Evolutionary conservation across 2,797 vertebrate genomes (phyloP), one percentile per base, ranked within the genome.

Genomic region (Mastacembelus armatus): DNA sequence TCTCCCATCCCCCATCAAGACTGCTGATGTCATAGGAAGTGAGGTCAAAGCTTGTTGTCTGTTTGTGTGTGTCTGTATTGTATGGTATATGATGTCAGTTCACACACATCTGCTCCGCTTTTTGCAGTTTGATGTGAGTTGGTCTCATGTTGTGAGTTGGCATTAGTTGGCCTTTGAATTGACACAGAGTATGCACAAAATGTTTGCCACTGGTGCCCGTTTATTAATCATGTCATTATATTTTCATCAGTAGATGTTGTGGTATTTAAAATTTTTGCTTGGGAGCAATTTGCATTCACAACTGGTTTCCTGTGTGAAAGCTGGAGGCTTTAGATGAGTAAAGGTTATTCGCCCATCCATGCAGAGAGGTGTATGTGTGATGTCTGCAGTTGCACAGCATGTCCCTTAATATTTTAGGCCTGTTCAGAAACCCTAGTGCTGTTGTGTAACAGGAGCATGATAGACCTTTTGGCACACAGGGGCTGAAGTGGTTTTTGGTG

Each of bases 381-480:
- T 76, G 85, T 72, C 63, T 65, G 69, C 81, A 36, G 52, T 58
- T 47, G 60, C 81, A 65, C 83, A 78, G 81, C 77, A 56, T 18
- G 85, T 51, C 84, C 77, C 69, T 90, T 83, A 89, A 90, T 91
- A 90, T 91, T 92, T 92, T 66, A 90, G 74, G 72, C 66, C 63
- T 30, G 39, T 50, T 83, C 80, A 77, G 90, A 89, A 91, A 91
- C 87, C 78, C 78, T 71, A 90, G 88, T 81, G 83, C 76, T 87
- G 83, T 85, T 86, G 77, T 85, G 88, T 91, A 91, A 91, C 69
- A 10, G 62, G 76, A 91, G 77, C 78, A 42, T 50, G 36, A 5
- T 40, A 7, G 51, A 64, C 74, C 71, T 80, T 52, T 54, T 29
- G 16, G 51, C 29, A 66, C 64, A 73, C 35, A 2, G 40, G n/a